Base-by-base conservation (phyloP, 2,888 invertebrate genomes). In the Pollenia labialis region DNA sequence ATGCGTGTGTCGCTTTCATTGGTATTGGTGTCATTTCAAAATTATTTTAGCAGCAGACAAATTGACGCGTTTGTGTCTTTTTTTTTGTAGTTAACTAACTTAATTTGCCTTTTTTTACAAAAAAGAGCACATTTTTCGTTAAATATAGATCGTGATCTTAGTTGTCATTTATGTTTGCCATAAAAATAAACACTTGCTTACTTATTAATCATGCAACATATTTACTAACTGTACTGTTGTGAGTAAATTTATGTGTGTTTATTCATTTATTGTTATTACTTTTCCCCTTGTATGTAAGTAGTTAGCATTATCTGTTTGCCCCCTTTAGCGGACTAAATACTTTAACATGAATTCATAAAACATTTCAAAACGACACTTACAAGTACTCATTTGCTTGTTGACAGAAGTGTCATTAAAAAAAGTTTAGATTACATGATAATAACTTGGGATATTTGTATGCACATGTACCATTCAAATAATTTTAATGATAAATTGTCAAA, bases 51-150 rank as follows among this genome's bases (percentile, higher is more conserved):
- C 82, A 88, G 89, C 90, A 91, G 91, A 91, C 91, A 91, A 91
- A 90, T 91, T 91, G 91, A 92, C 91, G 92, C 92, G 89, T 88
- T 90, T 56, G 60, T 23, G 23, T 23, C 23, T 23, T 77, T 40
- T 23, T 74, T 62, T 58, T 54, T 58, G 48, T 64, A 48, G 62
- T 64, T 71, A 64, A 71, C 58, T 72, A 64, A 71, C 52, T 72
- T 85, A 82, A 72, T 76, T 81, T 83, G 75, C 71, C 52, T 64
- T 44, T 44, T 60, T 48, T 46, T 44, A 62, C 10, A 16, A 52
- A 52, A 72, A 42, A 72, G 11, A 18, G 11, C 9, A 58, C 48
- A 71, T 81, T 74, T 69, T 32, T 75, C 76, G 56, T 87, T 75
- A 87, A 87, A 87, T 88, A 87, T 89, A 88, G 88, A 88, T 87